Conservation (phyloP, 2,888 invertebrate species). For the Oeneis ivallda region DNA sequence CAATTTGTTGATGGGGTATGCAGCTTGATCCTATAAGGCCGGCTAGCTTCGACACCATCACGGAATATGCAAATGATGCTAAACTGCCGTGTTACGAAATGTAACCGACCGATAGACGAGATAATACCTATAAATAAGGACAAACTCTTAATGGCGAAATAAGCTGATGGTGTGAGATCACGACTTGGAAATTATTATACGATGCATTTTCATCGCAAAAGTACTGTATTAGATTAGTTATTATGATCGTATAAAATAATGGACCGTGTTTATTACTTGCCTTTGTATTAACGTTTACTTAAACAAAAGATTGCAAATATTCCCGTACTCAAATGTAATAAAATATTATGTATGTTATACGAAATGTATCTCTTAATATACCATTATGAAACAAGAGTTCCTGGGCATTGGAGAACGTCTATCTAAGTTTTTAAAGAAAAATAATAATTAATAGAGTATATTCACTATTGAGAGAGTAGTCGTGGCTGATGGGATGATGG, state of each 20-base stretch:
- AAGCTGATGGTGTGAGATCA: slow-evolving; percentile 73
- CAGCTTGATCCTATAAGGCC: slow-evolving; percentile 32
- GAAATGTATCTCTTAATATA: not conserved
- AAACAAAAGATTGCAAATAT: slow-evolving; percentile 21
- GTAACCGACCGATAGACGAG: slow-evolving; percentile 65
- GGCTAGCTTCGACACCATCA: slow-evolving; percentile 55
- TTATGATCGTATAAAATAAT: slow-evolving; percentile 41
- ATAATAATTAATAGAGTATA: no score
- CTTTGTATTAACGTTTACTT: slow-evolving; percentile 19
- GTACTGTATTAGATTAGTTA: slow-evolving; percentile 44
- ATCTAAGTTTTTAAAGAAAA: not conserved
- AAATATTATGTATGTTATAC: not conserved
- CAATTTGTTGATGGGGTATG: slow-evolving; percentile 33
- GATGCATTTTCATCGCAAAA: slow-evolving; percentile 64
- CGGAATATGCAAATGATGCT: slow-evolving; percentile 74
- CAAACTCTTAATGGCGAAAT: slow-evolving; percentile 72
- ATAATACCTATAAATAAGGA: slow-evolving; percentile 77
- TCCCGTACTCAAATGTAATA: not conserved
- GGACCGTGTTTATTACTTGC: slow-evolving; percentile 22
- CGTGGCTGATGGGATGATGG: no score
- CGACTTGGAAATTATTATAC: slow-evolving; percentile 66
- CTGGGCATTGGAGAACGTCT: not conserved
- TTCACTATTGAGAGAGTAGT: no score
- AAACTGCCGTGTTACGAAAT: slow-evolving; percentile 70
- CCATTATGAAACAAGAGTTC: not conserved